Base-by-base conservation (phyloP, 1,140 invertebrate species). In the Habropoda laboriosa region DNA sequence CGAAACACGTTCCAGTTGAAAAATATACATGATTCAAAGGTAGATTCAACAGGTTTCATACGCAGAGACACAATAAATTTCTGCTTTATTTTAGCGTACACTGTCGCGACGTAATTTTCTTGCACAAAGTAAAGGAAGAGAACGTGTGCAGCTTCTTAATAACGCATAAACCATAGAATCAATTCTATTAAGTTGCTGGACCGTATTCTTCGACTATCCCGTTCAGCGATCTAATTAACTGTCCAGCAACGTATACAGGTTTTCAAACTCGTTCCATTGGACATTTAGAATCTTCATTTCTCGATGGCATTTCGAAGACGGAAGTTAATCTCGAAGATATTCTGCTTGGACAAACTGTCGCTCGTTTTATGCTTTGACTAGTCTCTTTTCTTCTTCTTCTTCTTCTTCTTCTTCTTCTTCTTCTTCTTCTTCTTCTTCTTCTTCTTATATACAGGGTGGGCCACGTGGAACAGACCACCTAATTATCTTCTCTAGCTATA, bases 181-280 rank as follows among this genome's bases (percentile, higher is more conserved):
- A 42, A 60, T 58, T 71, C 67, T 71, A 66, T 35, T 51, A 49
- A 47, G 24, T 49, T 3, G 16, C 18, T 21, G 27, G 21, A 12
- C 40, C 24, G 35, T 64, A 53, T 32, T 63, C 32, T n/a, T 16
- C 27, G 63, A 12, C 42, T 60, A 71, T 77, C 55, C 66, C 55
- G 66, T 42, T 51, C 45, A 40, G n/a, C 66, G 55, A 61, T 78
- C 75, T 71, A 71, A 78, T 78, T 78, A 71, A 70, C 55, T 42
- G 35, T 71, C 75, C 32, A 21, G 53, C 63, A 75, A 35, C 49
- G 40, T 12, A 40, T 67, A 58, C 75, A 40, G 55, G 66, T 78
- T 78, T 49, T 60, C 66, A 71, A 78, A 78, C 75, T 71, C 42
- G 75, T 78, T 78, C 40, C 45, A 49, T 42, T 35, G 40, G 42